Evolutionary conservation across 2,113 vertebrate species (phyloP).

Genomic region (Capreolus pygargus): DNA sequence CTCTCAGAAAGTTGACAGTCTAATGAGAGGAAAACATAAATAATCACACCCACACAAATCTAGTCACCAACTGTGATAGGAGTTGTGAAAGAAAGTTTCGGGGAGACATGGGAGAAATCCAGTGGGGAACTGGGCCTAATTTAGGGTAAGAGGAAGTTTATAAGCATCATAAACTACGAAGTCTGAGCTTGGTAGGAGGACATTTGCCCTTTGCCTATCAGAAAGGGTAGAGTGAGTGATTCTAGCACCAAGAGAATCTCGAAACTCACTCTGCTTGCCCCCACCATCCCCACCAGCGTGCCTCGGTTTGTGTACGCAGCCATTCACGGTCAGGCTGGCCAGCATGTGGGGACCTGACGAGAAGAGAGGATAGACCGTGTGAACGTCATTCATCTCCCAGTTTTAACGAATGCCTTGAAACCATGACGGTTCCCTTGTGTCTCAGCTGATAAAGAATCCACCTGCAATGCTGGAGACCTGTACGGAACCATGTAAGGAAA

Average conservation of each 20-base stretch:
- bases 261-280: not conserved
- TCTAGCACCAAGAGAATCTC: not conserved
- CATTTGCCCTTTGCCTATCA: not conserved
- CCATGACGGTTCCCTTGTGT: not conserved
- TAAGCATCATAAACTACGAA: not conserved
- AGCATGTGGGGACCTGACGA: not conserved
- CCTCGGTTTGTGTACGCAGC: conserved; percentile 29
- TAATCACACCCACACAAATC: not conserved
- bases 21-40: conserved; percentile 10
- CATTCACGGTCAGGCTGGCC: not conserved
- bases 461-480: not conserved
- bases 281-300: not conserved
- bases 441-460: not conserved
- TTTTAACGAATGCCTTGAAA: not conserved
- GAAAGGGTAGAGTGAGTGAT: not conserved
- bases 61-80: not conserved
- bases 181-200: not conserved
- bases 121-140: not conserved
- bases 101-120: not conserved
- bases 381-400: conserved; percentile 52
- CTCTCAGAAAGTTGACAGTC: not conserved
- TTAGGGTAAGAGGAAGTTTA: not conserved
- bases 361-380: not conserved
- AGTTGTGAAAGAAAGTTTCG: not conserved
- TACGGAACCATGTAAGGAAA: conserved; percentile 29